Base-by-base conservation (phyloP, 2,113 vertebrate species). In the Bufo bufo region DNA sequence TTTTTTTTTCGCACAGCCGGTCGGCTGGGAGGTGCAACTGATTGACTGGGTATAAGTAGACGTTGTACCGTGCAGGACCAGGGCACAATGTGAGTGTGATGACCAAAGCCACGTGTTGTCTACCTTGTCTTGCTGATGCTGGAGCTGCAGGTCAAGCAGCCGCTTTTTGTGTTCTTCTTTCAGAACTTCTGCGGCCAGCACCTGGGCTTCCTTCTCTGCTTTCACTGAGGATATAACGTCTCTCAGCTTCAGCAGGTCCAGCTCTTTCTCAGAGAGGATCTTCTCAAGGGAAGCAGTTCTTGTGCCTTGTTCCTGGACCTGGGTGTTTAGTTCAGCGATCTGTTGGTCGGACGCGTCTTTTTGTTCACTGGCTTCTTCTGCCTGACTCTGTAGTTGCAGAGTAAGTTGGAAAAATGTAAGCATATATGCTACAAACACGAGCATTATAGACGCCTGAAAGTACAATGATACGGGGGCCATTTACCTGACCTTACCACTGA, bases 221-320 rank as follows among this genome's bases (percentile, higher is more conserved):
- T 91, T 91, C 23, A 93, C 89, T 56, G 52, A 54, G 6, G 43
- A 82, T 49, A 82, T 78, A 0, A 89, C 75, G 66, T 95, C 90
- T 80, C 92, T 91, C 12, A 92, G 14, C 6, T 66, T 89, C 11
- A 90, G 81, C 59, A 95, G 82, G 83, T 95, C 93, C 83, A 91
- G 85, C 54, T 95, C 94, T 89, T 93, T 96, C 86, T 95, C 93
- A 8, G 91, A 91, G 81, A 96, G 49, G 52, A 92, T 91, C 85
- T 87, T 87, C 90, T 95, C 93, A 66, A 95, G 91, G 2, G 89
- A 91, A 0, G 63, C 90, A 49, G 90, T 80, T 77, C 88, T 90
- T 23, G 85, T 85, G 13, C 66, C 90, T 45, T 88, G 90, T 45
- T 93, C 91, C 74, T 56, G 89, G 54, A 92, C 90, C 66, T 91